Evolutionary conservation across 2,113 vertebrate species (phyloP), one percentile per base, ranked within the genome.

Genomic region (Ammodytes dubius): DNA sequence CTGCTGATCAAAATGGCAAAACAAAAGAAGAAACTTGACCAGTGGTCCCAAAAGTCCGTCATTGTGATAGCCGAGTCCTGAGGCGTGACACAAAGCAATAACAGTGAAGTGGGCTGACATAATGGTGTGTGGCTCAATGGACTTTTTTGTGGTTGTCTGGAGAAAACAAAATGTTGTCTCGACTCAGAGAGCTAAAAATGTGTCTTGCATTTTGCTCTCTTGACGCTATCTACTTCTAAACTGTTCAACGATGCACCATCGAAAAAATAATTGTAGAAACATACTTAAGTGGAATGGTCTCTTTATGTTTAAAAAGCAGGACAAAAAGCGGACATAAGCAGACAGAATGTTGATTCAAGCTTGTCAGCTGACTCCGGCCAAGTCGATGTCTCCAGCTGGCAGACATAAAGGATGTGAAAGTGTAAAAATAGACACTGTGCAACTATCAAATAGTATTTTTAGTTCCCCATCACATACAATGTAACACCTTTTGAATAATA

Each of bases 41-140:
- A 27, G 59, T 39, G 37, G 75, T 61, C 50, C 57, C 54, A 57
- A 59, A 15, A 40, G 61, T 45, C 27, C 10, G 17, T 61, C 42
- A 56, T 59, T 10, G 6, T 39, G 39, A 74, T 15, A 53, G 50
- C 14, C 0, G 3, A 67, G 49, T 19, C 42, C 13, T 5, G 47
- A 46, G 13, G 69, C 39, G 7, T 78, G 82, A 83, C 49, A 49
- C 46, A 60, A 54, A 42, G 67, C 59, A 54, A 74, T 83, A 79
- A 66, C 1, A 0, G 46, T 47, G 75, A 66, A 78, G 47, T 27
- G 5, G 43, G 72, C 17, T 76, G 70, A 65, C 49, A 49, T 79
- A 53, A 76, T 72, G 69, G 15, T 4, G 9, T 74, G 52, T n/a
- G 8, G 57, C 56, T 84, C 39, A 69, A 45, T 43, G 52, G 43